phyloP scores from a whole-genome alignment of 2,113 vertebrate species.

The Oryzias woworae region DNA sequence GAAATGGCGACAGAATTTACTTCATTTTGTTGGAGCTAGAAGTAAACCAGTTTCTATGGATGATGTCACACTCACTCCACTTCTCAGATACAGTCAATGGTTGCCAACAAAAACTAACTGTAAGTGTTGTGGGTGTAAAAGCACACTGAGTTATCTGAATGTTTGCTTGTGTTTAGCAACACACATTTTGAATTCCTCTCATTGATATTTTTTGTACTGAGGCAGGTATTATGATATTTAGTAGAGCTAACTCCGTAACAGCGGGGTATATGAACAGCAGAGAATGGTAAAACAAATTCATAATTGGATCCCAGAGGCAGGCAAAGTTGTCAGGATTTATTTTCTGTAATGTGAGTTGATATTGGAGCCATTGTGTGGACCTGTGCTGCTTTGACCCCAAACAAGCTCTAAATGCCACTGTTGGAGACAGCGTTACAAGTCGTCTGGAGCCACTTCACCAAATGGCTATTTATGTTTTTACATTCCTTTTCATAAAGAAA shows the following conservation, averaged over 20 bases:
- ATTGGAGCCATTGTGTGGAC: constrained; percentile 41
- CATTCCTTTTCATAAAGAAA: constrained; percentile 21
- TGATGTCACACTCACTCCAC: too few relatives aligned
- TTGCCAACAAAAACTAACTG: constrained; percentile 43
- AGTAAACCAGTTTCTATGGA: too few relatives aligned
- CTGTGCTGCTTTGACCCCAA: constrained; percentile 41
- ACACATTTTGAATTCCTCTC: constrained; percentile 28
- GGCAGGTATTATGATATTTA: constrained; percentile 70
- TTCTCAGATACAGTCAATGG: neutral
- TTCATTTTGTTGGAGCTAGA: too few relatives aligned
- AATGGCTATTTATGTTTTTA: constrained; percentile 32
- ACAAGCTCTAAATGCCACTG: constrained; percentile 36
- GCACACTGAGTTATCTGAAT: constrained; percentile 45
- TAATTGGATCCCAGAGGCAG: constrained; percentile 68
- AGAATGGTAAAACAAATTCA: constrained; percentile 60
- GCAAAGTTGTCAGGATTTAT: constrained; percentile 59
- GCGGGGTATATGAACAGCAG: constrained; percentile 60
- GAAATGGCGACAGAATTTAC: too few relatives aligned
- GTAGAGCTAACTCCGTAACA: constrained; percentile 65
- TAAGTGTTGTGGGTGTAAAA: constrained; percentile 34
- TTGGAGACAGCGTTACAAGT: constrained; percentile 49
- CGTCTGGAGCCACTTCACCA: constrained; percentile 46
- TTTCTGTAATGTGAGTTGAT: constrained; percentile 59
- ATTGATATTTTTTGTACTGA: constrained; percentile 66
- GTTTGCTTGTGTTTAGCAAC: constrained; percentile 10